Evolutionary conservation across 1,140 invertebrate genomes (phyloP), one percentile per base, ranked within the genome.

Genomic region (Lutraria rhynchaena): DNA sequence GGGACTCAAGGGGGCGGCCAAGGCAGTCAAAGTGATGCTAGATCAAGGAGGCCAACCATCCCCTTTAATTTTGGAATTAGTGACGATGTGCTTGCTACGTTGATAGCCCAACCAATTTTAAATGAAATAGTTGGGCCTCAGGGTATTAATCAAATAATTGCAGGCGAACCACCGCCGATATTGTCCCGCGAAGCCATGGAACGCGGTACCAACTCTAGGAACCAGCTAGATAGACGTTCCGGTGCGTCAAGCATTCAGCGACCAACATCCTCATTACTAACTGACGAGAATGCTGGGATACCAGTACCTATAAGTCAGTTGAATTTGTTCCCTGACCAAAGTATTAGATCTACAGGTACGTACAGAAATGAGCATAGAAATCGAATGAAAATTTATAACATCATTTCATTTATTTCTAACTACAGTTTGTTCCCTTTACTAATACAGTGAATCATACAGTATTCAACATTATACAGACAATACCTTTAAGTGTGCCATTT

Each of bases 121-220:
- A 77, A 65, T 46, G 46, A 63, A 37, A 44, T 77, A 7, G 51
- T 77, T 19, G 75, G 75, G 19, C 75, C 75, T 7, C 75, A 77
- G 13, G 75, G 75, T 17, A 77, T 77, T 15, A 77, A 77, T 29
- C 53, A 77, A 11, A 77, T 77, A 5, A 17, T 77, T 13, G 75
- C 75, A 13, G 75, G 75, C 37, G 75, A 55, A 31, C 75, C 75
- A 9, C 75, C 75, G 17, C 29, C 29, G n/a, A 29, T 77, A 31
- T 44, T 77, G 24, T 13, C 61, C 7, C 44, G 31, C 2, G 60
- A 41, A 41, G 19, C 29, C 24, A 35, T n/a, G 49, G n/a, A 41
- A 49, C 41, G 44, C 27, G 24, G 41, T 27, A n/a, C 7, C 5
- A 27, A n/a, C 19, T 9, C 19, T 5, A n/a, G 53, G 19, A 22